Percentiles rank a stretch among this genome's conserved stretches.
Conservation (phyloP, 2,113 vertebrate species). For the Saguinus imperator region DNA sequence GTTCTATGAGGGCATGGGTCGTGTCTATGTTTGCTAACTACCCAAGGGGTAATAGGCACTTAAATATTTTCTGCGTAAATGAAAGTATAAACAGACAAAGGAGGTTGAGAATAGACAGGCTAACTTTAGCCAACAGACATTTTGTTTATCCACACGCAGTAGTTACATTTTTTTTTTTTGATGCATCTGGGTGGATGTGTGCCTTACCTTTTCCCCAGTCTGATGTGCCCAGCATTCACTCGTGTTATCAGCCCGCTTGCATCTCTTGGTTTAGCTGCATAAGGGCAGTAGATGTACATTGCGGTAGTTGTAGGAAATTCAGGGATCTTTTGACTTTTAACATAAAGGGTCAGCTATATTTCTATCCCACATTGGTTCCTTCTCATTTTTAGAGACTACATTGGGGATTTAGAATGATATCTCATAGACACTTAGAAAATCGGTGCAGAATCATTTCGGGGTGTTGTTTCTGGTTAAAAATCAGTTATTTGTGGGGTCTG, state of each 20-base stretch:
- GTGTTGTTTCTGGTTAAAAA: not conserved
- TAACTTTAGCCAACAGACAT: not conserved
- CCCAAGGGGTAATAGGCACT: not conserved
- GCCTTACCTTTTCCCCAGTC: no score
- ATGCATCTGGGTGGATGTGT: fast-evolving
- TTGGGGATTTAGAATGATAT: not conserved
- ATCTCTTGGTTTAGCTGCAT: not conserved
- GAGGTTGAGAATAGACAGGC: not conserved
- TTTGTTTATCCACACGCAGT: not conserved
- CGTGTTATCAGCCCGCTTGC: fast-evolving
- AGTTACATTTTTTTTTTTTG: not conserved
- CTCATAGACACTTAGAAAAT: not conserved
- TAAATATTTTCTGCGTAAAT: not conserved
- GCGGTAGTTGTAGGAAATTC: not conserved
- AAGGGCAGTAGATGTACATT: not conserved
- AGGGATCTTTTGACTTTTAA: not conserved
- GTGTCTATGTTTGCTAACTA: not conserved
- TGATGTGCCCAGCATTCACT: not conserved
- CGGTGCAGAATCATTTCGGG: not conserved
- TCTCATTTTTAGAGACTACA: not conserved
- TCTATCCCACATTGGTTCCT: not conserved
- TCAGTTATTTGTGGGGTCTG: not conserved
- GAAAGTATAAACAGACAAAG: not conserved
- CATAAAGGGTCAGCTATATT: not conserved
- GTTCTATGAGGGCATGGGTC: not conserved